Percentiles rank a stretch among this genome's conserved stretches.
phyloP scores from a whole-genome alignment of 2,797 vertebrate species.

The Ctenopoma kingsleyae region DNA sequence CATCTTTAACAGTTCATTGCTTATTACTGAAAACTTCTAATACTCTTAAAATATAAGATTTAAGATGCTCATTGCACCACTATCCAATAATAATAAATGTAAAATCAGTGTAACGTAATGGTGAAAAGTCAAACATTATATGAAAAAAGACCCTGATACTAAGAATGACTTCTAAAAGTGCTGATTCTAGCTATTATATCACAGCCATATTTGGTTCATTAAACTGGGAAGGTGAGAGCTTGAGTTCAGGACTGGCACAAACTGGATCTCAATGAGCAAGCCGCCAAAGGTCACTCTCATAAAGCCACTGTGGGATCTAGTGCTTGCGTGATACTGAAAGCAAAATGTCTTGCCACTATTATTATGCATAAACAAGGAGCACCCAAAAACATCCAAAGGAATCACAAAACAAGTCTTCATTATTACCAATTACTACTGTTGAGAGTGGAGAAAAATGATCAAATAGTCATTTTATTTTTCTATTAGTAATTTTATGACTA shows the following conservation, averaged over 20 bases:
- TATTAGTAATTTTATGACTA: no score
- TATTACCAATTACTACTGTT: background rate
- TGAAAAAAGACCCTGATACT: slow-evolving; percentile 72
- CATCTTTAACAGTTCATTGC: slow-evolving; percentile 16
- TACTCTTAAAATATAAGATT: no score
- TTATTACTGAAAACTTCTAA: no score
- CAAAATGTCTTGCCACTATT: slow-evolving; percentile 36
- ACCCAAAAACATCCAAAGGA: slow-evolving; percentile 1
- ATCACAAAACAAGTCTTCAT: slow-evolving; percentile 15
- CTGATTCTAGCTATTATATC: slow-evolving; percentile 62
- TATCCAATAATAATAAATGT: slow-evolving; percentile 37
- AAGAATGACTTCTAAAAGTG: slow-evolving; percentile 72
- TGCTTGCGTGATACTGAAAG: slow-evolving; percentile 26
- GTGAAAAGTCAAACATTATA: slow-evolving; percentile 68
- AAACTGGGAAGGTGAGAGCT: slow-evolving; percentile 76
- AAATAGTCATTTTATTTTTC: no score
- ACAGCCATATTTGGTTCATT: slow-evolving; percentile 72
- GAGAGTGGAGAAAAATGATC: background rate
- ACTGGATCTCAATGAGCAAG: slow-evolving; percentile 59
- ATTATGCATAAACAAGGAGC: slow-evolving; percentile 42
- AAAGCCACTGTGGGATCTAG: slow-evolving; percentile 55
- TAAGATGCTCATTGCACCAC: slow-evolving; percentile 1
- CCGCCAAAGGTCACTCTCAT: slow-evolving; percentile 76
- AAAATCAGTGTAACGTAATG: slow-evolving; percentile 27
- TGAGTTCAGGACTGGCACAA: slow-evolving; percentile 58